Evolutionary conservation across 1,140 invertebrate genomes (phyloP).

Genomic region (Neodiprion virginianus): DNA sequence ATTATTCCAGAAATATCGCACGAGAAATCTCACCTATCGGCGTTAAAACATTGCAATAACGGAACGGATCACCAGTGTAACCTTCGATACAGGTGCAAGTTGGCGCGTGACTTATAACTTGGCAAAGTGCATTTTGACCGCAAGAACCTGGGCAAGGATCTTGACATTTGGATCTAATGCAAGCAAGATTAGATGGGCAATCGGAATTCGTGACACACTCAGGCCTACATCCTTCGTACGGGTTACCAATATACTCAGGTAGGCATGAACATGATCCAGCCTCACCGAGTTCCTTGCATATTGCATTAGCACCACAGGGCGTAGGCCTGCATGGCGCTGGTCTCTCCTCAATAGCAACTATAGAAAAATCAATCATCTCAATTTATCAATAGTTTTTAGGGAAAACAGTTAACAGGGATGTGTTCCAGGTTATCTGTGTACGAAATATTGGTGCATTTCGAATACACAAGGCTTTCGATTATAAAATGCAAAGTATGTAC

Average conservation of each 20-base stretch:
- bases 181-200: conserved; percentile 67
- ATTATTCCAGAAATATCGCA: conserved; percentile 20
- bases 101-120: conserved; percentile 70
- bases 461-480: background rate
- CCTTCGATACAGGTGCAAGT: conserved; percentile 58
- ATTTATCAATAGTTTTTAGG: conserved; percentile 10
- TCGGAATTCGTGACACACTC: conserved; percentile 72
- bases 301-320: conserved; percentile 73
- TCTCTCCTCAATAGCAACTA: conserved; percentile 34
- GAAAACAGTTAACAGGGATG: conserved; percentile 38
- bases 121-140: conserved; percentile 71
- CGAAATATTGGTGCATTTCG: background rate
- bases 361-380: background rate
- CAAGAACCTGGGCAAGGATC: conserved; percentile 74
- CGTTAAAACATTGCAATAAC: conserved; percentile 57
- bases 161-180: conserved; percentile 68
- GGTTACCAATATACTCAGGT: conserved; percentile 74
- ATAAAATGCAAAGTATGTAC: too few relatives aligned
- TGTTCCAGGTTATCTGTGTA: background rate
- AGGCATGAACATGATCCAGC: conserved; percentile 73
- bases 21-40: conserved; percentile 38
- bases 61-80: conserved; percentile 68
- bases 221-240: conserved; percentile 72
- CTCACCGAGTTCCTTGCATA: conserved; percentile 68
- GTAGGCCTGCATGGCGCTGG: conserved; percentile 69